These are phyloP conservation scores for Paracyclopina nana DNA, from an alignment of 1,140 invertebrate species.

Conservation along the genomic window DNA sequence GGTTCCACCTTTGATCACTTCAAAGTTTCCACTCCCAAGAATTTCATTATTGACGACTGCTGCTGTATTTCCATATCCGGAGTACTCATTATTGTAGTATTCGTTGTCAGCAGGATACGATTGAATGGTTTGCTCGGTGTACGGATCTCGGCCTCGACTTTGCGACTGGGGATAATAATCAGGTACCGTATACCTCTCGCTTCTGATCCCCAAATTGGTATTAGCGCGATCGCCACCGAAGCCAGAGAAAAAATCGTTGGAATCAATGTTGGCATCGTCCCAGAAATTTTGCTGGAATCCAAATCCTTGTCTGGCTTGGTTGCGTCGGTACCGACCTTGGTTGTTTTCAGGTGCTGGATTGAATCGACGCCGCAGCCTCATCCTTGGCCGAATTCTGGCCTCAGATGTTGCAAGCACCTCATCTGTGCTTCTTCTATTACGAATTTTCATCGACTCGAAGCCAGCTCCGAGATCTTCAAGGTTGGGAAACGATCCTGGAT, in stretches of 20 bases:
- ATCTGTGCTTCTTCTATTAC: background rate
- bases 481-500: background rate
- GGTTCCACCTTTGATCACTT: slow-evolving; percentile 62
- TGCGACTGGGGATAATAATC: background rate
- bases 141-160: background rate
- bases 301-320: background rate
- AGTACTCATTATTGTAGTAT: background rate
- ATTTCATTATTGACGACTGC: slow-evolving; percentile 27
- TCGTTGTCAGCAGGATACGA: background rate
- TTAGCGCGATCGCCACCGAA: background rate
- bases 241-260: background rate
- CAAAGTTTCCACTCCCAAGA: slow-evolving; percentile 67
- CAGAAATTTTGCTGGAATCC: background rate
- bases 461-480: background rate
- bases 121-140: background rate
- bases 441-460: background rate
- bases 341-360: background rate
- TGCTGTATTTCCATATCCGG: background rate
- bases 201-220: background rate
- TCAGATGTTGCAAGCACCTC: background rate
- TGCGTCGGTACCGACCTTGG: background rate
- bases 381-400: background rate
- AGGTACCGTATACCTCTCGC: background rate
- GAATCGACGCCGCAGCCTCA: background rate
- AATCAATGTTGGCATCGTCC: background rate